phyloP scores from a whole-genome alignment of 2,888 invertebrate species.

The Ophion ventricosus region DNA sequence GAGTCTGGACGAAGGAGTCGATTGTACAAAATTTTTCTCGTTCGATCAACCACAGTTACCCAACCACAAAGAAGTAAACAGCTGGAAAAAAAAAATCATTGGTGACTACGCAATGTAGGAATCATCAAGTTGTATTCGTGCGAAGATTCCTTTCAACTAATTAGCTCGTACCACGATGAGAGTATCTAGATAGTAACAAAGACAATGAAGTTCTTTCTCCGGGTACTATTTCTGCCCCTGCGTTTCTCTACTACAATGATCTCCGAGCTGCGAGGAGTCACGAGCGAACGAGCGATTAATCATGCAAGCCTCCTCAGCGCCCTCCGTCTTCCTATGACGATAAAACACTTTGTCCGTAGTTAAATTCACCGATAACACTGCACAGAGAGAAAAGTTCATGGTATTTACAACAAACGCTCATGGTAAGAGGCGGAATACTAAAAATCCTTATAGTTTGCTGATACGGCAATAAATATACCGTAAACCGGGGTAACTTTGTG shows the following conservation, averaged over 20 bases:
- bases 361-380: conserved; percentile 70
- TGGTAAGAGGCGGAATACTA: too few species aligned
- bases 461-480: too few species aligned
- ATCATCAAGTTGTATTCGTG: neutral
- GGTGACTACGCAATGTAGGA: neutral
- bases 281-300: conserved; percentile 67
- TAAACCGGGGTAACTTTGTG: too few species aligned
- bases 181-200: neutral
- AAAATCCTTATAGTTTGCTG: too few species aligned
- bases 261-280: conserved; percentile 55
- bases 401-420: too few species aligned
- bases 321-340: conserved; percentile 66
- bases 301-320: conserved; percentile 39
- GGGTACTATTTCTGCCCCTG: neutral
- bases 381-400: too few species aligned
- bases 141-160: neutral
- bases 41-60: too few species aligned
- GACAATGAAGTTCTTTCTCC: neutral
- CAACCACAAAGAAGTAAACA: too few species aligned
- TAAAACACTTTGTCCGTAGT: conserved; percentile 71
- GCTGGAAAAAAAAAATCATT: too few species aligned
- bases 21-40: too few species aligned
- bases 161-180: neutral
- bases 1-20: too few species aligned
- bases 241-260: conserved; percentile 21